Evolutionary conservation across 2,113 vertebrate genomes (phyloP).

Genomic region (Trematocara variabile): DNA sequence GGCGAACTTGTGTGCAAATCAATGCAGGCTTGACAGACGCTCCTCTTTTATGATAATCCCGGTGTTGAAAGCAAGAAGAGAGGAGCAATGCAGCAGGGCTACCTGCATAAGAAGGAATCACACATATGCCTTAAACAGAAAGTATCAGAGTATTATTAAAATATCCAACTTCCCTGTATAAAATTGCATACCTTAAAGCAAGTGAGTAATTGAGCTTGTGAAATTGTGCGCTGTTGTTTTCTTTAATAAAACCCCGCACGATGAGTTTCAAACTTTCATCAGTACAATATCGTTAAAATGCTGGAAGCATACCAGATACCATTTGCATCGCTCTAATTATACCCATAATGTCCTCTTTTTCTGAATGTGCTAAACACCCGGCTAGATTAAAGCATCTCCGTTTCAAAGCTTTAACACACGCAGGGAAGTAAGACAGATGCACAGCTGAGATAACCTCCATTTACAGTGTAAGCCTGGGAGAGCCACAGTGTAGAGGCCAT

Average conservation of each 20-base stretch:
- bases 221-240: background rate
- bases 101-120: slow-evolving; percentile 37
- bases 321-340: background rate
- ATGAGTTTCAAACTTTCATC: background rate
- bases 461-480: slow-evolving; percentile 60
- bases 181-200: background rate
- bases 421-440: slow-evolving; percentile 50
- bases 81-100: slow-evolving; percentile 31
- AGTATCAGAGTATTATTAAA: background rate
- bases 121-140: background rate
- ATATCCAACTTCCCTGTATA: background rate
- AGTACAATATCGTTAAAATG: background rate
- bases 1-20: slow-evolving; percentile 57
- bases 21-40: slow-evolving; percentile 52
- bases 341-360: background rate
- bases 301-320: background rate
- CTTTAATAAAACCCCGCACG: background rate
- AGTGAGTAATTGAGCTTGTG: background rate
- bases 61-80: slow-evolving; percentile 35
- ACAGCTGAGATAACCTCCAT: slow-evolving; percentile 62
- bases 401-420: slow-evolving; percentile 12
- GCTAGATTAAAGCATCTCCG: background rate
- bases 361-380: background rate
- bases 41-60: slow-evolving; percentile 69
- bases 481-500: slow-evolving; percentile 84